Evolutionary conservation across 2,797 vertebrate genomes (phyloP).

Genomic region (Sebastes nivosus): DNA sequence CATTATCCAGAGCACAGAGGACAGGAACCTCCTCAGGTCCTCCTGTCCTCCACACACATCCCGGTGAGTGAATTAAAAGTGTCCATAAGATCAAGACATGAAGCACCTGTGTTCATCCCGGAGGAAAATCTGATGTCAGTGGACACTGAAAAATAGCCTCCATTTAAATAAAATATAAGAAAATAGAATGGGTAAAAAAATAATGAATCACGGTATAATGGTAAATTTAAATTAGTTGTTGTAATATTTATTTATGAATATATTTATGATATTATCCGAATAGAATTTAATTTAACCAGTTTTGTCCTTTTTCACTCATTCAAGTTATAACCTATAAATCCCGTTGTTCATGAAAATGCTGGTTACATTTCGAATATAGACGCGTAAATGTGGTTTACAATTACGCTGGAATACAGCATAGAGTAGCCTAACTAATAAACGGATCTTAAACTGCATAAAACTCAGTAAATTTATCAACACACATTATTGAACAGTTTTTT

Average conservation of each 20-base stretch:
- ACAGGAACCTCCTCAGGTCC: conserved; percentile 39
- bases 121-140: not conserved
- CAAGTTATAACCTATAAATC: not conserved
- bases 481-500: not conserved
- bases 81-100: not conserved
- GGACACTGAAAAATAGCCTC: not conserved
- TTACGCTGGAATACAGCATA: not conserved
- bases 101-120: conserved; percentile 10
- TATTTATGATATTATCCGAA: not conserved
- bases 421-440: not conserved
- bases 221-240: not conserved
- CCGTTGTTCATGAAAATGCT: not conserved
- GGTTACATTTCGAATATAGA: not conserved
- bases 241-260: not conserved
- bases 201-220: not conserved
- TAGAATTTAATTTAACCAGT: not conserved
- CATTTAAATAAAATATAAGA: not conserved
- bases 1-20: conserved; percentile 64
- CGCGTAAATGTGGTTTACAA: not conserved
- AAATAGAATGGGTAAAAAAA: not conserved
- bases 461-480: not conserved
- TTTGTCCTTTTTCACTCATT: not conserved
- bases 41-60: conserved; percentile 6
- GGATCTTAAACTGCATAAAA: not conserved
- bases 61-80: conserved; percentile 16